Percentiles rank a stretch among this genome's conserved stretches.
Conservation (phyloP, 2,113 vertebrate genomes). For the Campylorhamphus procurvoides region DNA sequence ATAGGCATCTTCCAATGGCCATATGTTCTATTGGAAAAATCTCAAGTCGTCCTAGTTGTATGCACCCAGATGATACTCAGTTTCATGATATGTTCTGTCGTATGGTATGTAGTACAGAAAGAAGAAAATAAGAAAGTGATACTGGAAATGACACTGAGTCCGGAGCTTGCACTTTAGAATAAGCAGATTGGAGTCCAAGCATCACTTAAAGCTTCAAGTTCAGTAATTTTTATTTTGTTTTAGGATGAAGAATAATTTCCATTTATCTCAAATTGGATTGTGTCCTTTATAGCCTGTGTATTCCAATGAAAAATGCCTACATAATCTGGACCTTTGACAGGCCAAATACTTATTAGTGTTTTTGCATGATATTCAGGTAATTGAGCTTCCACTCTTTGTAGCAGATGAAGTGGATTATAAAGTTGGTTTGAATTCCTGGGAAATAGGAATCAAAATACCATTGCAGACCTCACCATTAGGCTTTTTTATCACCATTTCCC, state of each 20-base stretch:
- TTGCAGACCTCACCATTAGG: neutral
- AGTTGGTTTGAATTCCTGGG: conserved; percentile 20
- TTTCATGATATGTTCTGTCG: conserved; percentile 16
- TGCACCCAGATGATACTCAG: conserved; percentile 51
- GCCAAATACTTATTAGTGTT: neutral
- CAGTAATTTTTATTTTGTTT: neutral
- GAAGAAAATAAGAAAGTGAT: conserved; percentile 51
- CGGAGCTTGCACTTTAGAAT: conserved; percentile 34
- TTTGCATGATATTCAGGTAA: neutral
- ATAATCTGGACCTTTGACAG: neutral
- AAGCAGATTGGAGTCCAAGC: conserved; percentile 23
- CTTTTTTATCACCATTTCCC: neutral
- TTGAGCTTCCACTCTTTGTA: conserved; percentile 12
- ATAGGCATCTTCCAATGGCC: conserved; percentile 47
- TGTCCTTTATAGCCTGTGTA: neutral
- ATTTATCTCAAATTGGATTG: neutral
- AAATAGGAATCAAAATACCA: neutral
- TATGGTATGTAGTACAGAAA: conserved; percentile 41
- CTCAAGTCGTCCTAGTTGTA: conserved; percentile 42
- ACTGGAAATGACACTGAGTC: conserved; percentile 17
- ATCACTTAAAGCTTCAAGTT: neutral
- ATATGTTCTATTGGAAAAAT: conserved; percentile 62
- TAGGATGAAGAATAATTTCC: conserved; percentile 10
- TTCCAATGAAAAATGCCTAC: neutral
- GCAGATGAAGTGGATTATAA: conserved; percentile 54